Evolutionary conservation across 2,888 invertebrate genomes (phyloP).

Genomic region (Eudasyphora cyanicolor): DNA sequence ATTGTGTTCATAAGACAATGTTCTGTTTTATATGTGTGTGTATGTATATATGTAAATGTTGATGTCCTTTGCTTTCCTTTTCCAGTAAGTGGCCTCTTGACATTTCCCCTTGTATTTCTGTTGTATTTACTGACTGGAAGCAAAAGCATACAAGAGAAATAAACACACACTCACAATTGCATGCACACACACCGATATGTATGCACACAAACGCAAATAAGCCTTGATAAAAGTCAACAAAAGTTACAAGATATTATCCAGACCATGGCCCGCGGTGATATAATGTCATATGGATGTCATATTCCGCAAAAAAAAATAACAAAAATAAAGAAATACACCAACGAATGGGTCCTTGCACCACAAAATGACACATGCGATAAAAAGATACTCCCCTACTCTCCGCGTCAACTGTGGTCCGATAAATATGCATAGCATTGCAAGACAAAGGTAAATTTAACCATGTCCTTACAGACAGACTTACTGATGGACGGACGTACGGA

Average conservation of each 20-base stretch:
- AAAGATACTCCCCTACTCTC: no score
- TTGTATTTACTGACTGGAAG: constrained; percentile 39
- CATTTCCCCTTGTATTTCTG: constrained; percentile 46
- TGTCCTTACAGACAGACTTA: neutral
- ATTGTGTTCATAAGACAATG: neutral
- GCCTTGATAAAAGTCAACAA: constrained; percentile 45
- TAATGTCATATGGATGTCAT: constrained; percentile 19
- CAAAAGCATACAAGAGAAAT: constrained; percentile 2
- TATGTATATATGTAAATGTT: constrained; percentile 32
- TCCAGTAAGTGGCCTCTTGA: constrained; percentile 56
- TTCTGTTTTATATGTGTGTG: constrained; percentile 22
- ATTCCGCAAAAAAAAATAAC: constrained; percentile 5
- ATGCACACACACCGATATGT: neutral
- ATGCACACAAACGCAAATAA: constrained; percentile 42
- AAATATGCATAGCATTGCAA: no score
- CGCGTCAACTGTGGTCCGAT: no score
- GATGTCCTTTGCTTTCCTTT: constrained; percentile 35
- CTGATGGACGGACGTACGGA: no score
- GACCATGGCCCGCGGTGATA: constrained; percentile 6
- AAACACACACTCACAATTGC: neutral
- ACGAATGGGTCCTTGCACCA: constrained; percentile 18
- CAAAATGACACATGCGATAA: constrained; percentile 12
- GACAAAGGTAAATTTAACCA: neutral
- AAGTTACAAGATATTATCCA: constrained; percentile 31
- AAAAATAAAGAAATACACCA: neutral